phyloP scores from a whole-genome alignment of 1,140 invertebrate genomes.

The Cataglyphis hispanica region DNA sequence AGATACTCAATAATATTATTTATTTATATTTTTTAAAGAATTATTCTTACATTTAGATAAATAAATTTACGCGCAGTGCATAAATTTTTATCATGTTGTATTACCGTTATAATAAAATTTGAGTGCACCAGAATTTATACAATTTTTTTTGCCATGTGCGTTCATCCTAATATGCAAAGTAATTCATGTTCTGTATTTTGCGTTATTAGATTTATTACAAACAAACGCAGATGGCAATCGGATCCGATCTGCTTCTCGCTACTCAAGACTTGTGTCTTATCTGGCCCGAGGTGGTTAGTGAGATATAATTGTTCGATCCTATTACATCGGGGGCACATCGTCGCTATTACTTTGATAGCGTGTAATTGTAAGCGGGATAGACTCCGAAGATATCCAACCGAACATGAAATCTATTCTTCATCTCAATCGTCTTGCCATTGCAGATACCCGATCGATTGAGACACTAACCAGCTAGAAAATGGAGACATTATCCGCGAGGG shows the following conservation, averaged over 20 bases:
- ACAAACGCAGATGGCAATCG: constrained; percentile 3
- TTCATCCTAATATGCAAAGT: background rate
- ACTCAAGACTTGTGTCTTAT: constrained; percentile 36
- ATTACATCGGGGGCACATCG: constrained; percentile 47
- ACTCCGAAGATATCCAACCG: constrained; percentile 58
- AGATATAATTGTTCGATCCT: constrained; percentile 68
- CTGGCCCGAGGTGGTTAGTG: constrained; percentile 30
- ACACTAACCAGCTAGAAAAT: constrained; percentile 67
- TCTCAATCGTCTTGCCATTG: constrained; percentile 15
- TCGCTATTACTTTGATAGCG: constrained; percentile 67
- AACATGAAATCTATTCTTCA: constrained; percentile 60
- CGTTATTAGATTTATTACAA: constrained; percentile 9
- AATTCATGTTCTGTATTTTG: constrained; percentile 5
- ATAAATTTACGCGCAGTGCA: constrained; percentile 9
- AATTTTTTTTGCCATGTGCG: background rate
- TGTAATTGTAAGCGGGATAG: constrained; percentile 63
- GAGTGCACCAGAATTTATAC: no score
- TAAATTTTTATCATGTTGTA: background rate
- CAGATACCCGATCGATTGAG: constrained; percentile 57
- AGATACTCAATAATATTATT: background rate
- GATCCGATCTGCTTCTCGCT: constrained; percentile 12
- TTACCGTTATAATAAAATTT: constrained; percentile 9
- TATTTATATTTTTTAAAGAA: background rate
- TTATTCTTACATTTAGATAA: background rate
- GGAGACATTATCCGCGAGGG: constrained; percentile 57